These are phyloP conservation scores for Leptinotarsa defecta DNA, from an alignment of 1,140 invertebrate genomes.

Conservation along the genomic window DNA sequence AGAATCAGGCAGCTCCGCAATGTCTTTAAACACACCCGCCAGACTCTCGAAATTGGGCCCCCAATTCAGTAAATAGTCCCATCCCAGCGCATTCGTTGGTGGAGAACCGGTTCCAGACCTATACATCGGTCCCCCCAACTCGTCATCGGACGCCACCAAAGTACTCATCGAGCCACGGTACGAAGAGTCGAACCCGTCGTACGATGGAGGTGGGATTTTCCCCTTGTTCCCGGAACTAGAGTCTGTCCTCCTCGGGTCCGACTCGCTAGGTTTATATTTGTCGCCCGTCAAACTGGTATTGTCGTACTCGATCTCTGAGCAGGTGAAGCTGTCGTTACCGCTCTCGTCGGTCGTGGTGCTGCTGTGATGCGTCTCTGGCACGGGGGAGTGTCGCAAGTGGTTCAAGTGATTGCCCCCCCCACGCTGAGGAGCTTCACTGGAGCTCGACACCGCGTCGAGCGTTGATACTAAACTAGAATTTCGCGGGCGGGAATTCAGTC, in stretches of 20 bases:
- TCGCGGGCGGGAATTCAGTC: slow-evolving; percentile 82
- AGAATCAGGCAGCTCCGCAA: slow-evolving; percentile 88
- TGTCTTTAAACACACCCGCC: slow-evolving; percentile 94
- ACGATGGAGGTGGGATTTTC: slow-evolving; percentile 75
- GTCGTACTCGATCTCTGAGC: slow-evolving; percentile 97
- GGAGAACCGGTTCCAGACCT: slow-evolving; percentile 77
- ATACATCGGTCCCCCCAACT: slow-evolving; percentile 75
- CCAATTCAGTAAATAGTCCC: slow-evolving; percentile 95
- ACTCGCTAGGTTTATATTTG: slow-evolving; percentile 76
- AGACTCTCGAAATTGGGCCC: slow-evolving; percentile 94
- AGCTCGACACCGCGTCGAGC: slow-evolving; percentile 88
- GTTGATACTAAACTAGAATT: slow-evolving; percentile 90
- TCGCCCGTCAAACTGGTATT: slow-evolving; percentile 82
- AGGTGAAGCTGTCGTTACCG: slow-evolving; percentile 96
- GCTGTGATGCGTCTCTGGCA: slow-evolving; percentile 72
- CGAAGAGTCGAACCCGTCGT: slow-evolving; percentile 91
- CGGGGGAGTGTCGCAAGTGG: slow-evolving; percentile 70
- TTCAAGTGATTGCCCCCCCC: slow-evolving; percentile 62
- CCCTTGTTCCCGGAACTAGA: slow-evolving; percentile 59
- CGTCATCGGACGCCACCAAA: slow-evolving; percentile 89
- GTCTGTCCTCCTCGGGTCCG: slow-evolving; percentile 65
- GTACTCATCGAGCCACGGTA: slow-evolving; percentile 92
- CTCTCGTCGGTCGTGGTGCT: slow-evolving; percentile 92
- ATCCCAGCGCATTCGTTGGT: slow-evolving; percentile 75
- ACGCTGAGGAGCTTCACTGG: slow-evolving; percentile 78